Base-by-base conservation (phyloP, 2,888 invertebrate species). In the Petrolisthes manimaculis region DNA sequence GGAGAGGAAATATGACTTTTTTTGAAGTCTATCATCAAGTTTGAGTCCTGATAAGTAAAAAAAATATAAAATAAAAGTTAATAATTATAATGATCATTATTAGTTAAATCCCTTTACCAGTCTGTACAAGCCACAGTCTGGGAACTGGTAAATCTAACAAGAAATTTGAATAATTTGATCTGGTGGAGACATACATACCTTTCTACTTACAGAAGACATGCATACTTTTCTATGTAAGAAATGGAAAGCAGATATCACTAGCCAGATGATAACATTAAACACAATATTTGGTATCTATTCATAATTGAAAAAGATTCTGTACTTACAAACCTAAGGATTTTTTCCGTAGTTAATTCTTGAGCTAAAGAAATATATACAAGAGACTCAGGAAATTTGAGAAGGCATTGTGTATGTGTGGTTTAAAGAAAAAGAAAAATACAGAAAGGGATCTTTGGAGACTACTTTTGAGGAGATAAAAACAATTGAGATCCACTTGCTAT, bases 401-500 rank as follows among this genome's bases (percentile, higher is more conserved):
- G 71, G 71, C 71, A 71, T 61, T 12, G 9, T 61, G 18, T 18
- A 61, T 37, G 61, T 61, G 61, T 18, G 18, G 61, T 18, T 61
- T 61, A 18, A 18, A 18, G 18, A 61, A 61, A 61, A 61, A 61
- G 18, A 61, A 12, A 12, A 12, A 61, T 9, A 61, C 61, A 18
- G 18, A 12, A 18, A 61, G 61, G 61, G 61, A 61, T 37, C 37
- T 37, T 37, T 37, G 37, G 61, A 61, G 61, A 9, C 61, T 37
- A 79, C 6, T 21, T 21, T 53, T 54, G n/a, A 37, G 37, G 14
- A 79, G 55, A 55, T 9, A 79, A 79, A 21, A 69, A 81, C 51
- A 61, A 78, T n/a, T 79, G 80, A 86, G 71, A 81, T 86, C 81
- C 86, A 86, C 78, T 67, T 24, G 55, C 79, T 86, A n/a, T 75